Evolutionary conservation across 2,113 vertebrate genomes (phyloP), one percentile per base, ranked within the genome.

Genomic region (Gadus macrocephalus): DNA sequence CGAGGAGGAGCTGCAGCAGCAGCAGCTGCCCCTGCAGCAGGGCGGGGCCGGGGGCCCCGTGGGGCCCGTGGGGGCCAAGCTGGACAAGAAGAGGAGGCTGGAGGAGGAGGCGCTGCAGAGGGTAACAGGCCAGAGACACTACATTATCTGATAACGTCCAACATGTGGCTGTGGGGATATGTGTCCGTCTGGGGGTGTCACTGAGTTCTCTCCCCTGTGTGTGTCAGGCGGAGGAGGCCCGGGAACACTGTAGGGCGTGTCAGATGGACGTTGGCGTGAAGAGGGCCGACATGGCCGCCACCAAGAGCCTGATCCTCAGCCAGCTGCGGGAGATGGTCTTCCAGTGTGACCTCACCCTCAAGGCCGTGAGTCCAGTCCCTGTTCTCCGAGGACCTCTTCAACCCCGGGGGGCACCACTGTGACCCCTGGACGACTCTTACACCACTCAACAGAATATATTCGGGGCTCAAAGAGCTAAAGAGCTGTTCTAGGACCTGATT

Each of bases 331-430:
- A 95, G 83, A 92, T 98, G 86, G 91, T 99, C 84, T 98, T 95
- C 76, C 97, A 98, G 82, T 99, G 96, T 70, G 97, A 99, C 88
- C 94, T 98, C 74, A 99, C 97, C 59, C 92, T 98, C 70, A 99
- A 99, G 83, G 96, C 96, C 67, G 97, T 99, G 89, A 93, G 95
- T 87, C 22, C 17, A 35, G 31, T 35, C 31, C 31, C 31, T 35
- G 31, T 35, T 35, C 31, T 35, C 31, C 1, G 31, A 55, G 7
- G 53, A 16, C 9, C 16, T 55, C 12, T 55, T 55, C 12, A 16
- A 11, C 12, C 12, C 9, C 3, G 9, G 53, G 5, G 9, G 53
- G 5, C 3, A 55, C 5, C 53, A 55, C 16, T 55, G 53, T 53
- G 16, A 55, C 53, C 53, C 3, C 53, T 5, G 31, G 31, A 8